Evolutionary conservation across 2,888 invertebrate genomes (phyloP), one percentile per base, ranked within the genome.

Genomic region (Nipponacmea schrenckii): DNA sequence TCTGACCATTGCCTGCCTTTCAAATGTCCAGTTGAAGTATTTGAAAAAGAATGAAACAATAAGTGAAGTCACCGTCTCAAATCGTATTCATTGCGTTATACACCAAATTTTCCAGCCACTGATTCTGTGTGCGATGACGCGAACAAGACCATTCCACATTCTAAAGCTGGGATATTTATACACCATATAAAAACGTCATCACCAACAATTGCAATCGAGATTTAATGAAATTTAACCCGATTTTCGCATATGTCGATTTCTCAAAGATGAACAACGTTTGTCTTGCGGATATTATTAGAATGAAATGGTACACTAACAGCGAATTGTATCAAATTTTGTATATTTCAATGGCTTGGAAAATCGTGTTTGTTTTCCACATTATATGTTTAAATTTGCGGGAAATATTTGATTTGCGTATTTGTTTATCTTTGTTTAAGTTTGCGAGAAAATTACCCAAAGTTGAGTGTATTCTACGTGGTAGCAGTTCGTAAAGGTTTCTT

Each of bases 1-100:
- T 39, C 39, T 56, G 56, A 56, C 56, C 56, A 24, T 24, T 56
- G 20, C 56, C 12, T 24, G 24, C 20, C 56, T 24, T 56, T 56
- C 20, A 56, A 56, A 56, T 56, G 56, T 24, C 56, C 56, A 56
- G 56, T 56, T 56, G 24, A 56, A 56, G 20, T 56, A 24, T 56
- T 56, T 39, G 39, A 39, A 24, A 56, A 56, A 20, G 56, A 56
- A 24, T 56, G 56, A 56, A 56, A 56, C 56, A 56, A 56, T 24
- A 56, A 12, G 56, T 56, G 56, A 56, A 56, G 56, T 56, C 56
- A 56, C 56, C 56, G 56, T 56, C 56, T 20, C 56, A 56, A 56
- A 56, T 56, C 56, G 56, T 4, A 56, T 56, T 56, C 56, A 56
- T 24, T 10, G 56, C 24, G 24, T 56, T 56, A 56, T 56, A 56